Base-by-base conservation (phyloP, 2,113 vertebrate genomes). In the Micronycteris hirsuta region DNA sequence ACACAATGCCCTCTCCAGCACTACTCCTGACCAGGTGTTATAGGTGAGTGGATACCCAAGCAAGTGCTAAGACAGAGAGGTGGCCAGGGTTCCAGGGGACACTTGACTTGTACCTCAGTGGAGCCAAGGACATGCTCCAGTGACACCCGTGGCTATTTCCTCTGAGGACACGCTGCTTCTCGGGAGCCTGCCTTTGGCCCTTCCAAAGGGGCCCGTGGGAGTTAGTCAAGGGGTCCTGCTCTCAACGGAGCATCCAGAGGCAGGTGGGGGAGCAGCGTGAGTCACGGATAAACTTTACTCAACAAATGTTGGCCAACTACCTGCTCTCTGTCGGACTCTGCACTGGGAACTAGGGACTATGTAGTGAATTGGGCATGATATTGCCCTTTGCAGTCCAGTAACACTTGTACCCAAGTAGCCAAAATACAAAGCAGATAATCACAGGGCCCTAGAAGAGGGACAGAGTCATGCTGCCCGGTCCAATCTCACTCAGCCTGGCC, bases 51-150 rank as follows among this genome's bases (percentile, higher is more conserved):
- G 43, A 10, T 8, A 38, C 45, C 63, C 89, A 89, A 97, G 91
- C 76, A 87, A 58, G 56, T 68, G n/a, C 71, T 68, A 28, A 78
- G 63, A 87, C 70, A 68, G 43, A 95, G 56, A 65, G 47, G 92
- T 19, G 33, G 13, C 65, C 67, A 45, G 67, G 87, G 85, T 93
- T 97, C 92, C 95, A 65, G 68, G 58, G 9, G 47, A 86, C 82
- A 86, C 94, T 96, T 94, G 91, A 85, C 67, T 92, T 86, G 20
- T 86, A 94, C 89, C 77, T 96, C 67, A 47, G 36, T 45, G 67
- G 68, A 90, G 71, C 52, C 77, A 65, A 49, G 85, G 85, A 68
- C 65, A 61, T 22, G 70, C 90, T 96, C 88, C 76, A 90, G 52
- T 54, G 65, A 88, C 9, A 17, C 9, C 67, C 70, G 71, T 2